Evolutionary conservation across 2,888 invertebrate species (phyloP), one percentile per base, ranked within the genome.

Genomic region (Lordiphosa fenestrarum): DNA sequence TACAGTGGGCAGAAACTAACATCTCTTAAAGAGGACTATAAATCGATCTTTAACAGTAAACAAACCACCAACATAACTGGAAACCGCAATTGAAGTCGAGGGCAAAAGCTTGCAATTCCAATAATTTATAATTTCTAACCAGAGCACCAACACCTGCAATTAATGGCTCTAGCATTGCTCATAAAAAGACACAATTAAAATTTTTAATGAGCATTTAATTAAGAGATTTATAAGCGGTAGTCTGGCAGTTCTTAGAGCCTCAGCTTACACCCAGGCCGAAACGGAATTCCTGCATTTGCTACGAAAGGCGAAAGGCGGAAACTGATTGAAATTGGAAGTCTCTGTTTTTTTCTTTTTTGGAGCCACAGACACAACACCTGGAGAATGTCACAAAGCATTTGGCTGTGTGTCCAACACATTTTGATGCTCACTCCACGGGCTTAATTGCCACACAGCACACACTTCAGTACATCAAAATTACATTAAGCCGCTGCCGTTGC

Each of bases 301-400:
- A 30, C 30, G 15, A 15, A 15, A 23, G 35, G 71, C 75, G 84
- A 78, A 78, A 78, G 77, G 84, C 77, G 77, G 77, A 84, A 78
- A 72, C 52, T 38, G 52, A 7, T 30, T 9, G 19, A 19, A 19
- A 19, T 19, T 35, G 5, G 10, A 19, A 19, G 19, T 2, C 19
- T 4, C 10, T n/a, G 4, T 35, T 4, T 39, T 42, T 52, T 59
- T 10, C 7, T n/a, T 40, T 41, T 41, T 46, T 47, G 1, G 36
- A 12, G 9, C 30, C 3, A 35, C 46, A 46, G 46, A 62, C 61
- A 36, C 37, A 40, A 63, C 61, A 36, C 37, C 37, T 56, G 42
- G 50, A 56, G 55, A 65, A 49, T 70, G 76, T 81, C 74, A 67
- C 67, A 70, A 75, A 72, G 70, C 61, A 58, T 42, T 62, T 40